phyloP scores from a whole-genome alignment of 2,888 invertebrate genomes.

The Microplitis deprimator region DNA sequence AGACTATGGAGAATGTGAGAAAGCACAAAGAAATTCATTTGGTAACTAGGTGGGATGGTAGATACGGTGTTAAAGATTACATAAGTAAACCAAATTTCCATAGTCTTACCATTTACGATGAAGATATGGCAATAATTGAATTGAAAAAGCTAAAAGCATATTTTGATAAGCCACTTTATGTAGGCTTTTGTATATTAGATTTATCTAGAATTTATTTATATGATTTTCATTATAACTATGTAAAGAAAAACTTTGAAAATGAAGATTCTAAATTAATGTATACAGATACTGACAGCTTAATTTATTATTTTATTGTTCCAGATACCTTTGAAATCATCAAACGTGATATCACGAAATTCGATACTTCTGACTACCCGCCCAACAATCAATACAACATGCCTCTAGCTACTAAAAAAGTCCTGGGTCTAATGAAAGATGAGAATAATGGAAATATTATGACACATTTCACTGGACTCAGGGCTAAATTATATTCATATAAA shows the following conservation, averaged over 20 bases:
- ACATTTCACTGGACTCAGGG: slow-evolving; percentile 23
- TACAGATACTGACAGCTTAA: slow-evolving; percentile 40
- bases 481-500: slow-evolving; percentile 28
- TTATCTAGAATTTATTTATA: slow-evolving; percentile 43
- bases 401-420: slow-evolving; percentile 39
- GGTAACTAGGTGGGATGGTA: not conserved
- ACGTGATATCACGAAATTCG: slow-evolving; percentile 55
- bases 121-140: slow-evolving; percentile 63
- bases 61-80: not conserved
- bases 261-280: slow-evolving; percentile 37
- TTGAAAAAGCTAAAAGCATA: slow-evolving; percentile 39
- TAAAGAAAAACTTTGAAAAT: slow-evolving; percentile 33
- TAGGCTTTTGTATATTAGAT: slow-evolving; percentile 44
- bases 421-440: slow-evolving; percentile 40
- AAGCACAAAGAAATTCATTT: not conserved
- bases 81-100: slow-evolving; percentile 60
- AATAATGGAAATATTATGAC: slow-evolving; percentile 35
- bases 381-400: slow-evolving; percentile 43
- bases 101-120: slow-evolving; percentile 55
- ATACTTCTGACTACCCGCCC: slow-evolving; percentile 52
- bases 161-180: slow-evolving; percentile 48
- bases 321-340: slow-evolving; percentile 37
- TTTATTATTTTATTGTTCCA: slow-evolving; percentile 25
- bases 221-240: slow-evolving; percentile 49
- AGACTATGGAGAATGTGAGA: slow-evolving; percentile 44